Percentiles rank a stretch among this genome's conserved stretches.
Evolutionary conservation across 2,113 vertebrate genomes (phyloP).

Genomic region (Cichladusa arquata): DNA sequence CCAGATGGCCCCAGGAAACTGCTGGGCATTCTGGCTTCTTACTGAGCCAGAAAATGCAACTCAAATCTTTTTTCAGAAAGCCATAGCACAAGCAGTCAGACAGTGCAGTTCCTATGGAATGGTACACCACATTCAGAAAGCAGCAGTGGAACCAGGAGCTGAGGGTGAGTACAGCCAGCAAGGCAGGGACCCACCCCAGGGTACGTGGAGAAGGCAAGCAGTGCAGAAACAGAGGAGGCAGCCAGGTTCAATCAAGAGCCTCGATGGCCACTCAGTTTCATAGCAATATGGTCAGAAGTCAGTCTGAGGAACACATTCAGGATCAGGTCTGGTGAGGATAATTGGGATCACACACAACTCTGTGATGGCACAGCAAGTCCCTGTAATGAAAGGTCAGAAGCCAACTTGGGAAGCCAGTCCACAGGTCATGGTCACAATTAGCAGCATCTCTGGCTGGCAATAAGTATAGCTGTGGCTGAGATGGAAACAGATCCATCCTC

Average conservation of each 20-base stretch:
- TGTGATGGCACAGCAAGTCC: not conserved
- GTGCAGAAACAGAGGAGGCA: not conserved
- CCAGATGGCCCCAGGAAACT: not conserved
- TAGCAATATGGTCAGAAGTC: not conserved
- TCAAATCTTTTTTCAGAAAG: not conserved
- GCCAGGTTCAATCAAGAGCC: not conserved
- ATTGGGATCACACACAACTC: not conserved
- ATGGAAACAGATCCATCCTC: fast-evolving
- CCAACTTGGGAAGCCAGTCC: not conserved
- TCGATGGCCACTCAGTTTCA: not conserved
- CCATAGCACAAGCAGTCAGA: not conserved
- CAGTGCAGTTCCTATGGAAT: not conserved
- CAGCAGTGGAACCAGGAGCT: not conserved
- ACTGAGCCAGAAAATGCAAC: not conserved
- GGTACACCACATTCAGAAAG: not conserved
- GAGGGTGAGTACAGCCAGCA: not conserved
- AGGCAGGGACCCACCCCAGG: not conserved
- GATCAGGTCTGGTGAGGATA: not conserved
- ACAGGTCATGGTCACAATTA: not conserved
- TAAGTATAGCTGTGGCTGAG: fast-evolving
- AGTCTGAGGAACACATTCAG: not conserved
- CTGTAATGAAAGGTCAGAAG: too few relatives aligned
- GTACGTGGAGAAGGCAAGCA: not conserved
- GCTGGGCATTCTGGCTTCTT: not conserved
- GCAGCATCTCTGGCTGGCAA: fast-evolving